phyloP scores from a whole-genome alignment of 2,797 vertebrate genomes.

The Falco novaeseelandiae region DNA sequence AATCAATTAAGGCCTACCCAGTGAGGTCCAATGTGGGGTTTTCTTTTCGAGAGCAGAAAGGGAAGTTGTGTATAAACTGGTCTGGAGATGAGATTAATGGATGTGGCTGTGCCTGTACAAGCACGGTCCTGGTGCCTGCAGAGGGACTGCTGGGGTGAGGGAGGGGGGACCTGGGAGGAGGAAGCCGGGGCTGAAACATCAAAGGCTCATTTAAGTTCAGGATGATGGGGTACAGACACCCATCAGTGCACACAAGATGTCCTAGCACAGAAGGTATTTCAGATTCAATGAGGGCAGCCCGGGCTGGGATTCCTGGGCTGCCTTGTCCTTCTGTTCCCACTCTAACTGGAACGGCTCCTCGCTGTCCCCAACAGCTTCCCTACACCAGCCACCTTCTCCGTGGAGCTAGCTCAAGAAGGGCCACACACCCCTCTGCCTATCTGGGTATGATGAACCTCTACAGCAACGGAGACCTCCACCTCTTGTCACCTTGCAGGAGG shows the following conservation, averaged over 20 bases:
- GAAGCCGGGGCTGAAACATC: background rate
- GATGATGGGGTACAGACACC: background rate
- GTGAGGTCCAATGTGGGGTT: background rate
- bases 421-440: background rate
- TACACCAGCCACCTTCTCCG: background rate
- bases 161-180: background rate
- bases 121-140: background rate
- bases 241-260: background rate
- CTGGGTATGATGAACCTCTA: background rate
- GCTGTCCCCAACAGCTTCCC: background rate
- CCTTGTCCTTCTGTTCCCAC: background rate
- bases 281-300: fast-evolving
- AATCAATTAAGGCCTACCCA: background rate
- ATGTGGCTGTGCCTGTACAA: background rate
- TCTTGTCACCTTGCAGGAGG: background rate
- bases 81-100: background rate
- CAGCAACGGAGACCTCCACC: background rate
- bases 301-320: background rate
- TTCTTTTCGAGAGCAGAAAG: background rate
- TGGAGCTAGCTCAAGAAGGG: background rate
- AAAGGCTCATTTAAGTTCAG: background rate
- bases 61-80: background rate
- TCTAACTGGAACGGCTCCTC: background rate
- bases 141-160: background rate
- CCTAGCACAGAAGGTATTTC: background rate